Evolutionary conservation across 2,797 vertebrate genomes (phyloP), one percentile per base, ranked within the genome.

Genomic region (Merluccius polli): DNA sequence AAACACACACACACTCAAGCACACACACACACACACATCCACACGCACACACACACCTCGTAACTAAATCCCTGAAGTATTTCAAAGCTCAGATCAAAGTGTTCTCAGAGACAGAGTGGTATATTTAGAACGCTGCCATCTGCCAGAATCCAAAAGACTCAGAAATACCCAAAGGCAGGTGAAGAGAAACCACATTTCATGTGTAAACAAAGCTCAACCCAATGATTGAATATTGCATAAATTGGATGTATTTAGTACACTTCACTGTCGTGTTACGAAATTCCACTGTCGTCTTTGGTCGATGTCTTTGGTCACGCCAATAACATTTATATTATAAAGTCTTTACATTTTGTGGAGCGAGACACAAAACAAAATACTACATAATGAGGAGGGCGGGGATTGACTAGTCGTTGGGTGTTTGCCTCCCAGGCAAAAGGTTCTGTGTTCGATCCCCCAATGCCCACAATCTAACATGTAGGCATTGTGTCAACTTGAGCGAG

Each of bases 51-150:
- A 30, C 31, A 72, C 69, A 68, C 63, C 29, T 71, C 1, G 84
- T 86, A 83, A 91, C 83, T 48, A 24, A 65, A 87, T 72, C 73
- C 79, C 77, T 16, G 70, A 48, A 80, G 87, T 90, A 79, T 81
- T 82, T 81, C 48, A 78, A 69, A 80, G 85, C 70, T 41, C 13
- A 70, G 73, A 82, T 80, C 67, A 52, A 73, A 72, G 33, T 71
- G 67, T 74, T 73, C 77, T 59, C 73, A 65, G 48, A 24, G 44
- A 18, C 68, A 65, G 33, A 15, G 21, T 8, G 1, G 41, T 83
- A 78, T 79, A 73, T 84, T 80, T 83, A 65, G 68, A 75, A 71
- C 36, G 4, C 36, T 12, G 36, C 36, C 1, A 38, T 10, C 4
- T 1, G 36, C 36, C 41, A 12, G 6, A 12, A 41, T 41, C 38